phyloP scores from a whole-genome alignment of 2,113 vertebrate genomes.

The Dicrurus megarhynchus region DNA sequence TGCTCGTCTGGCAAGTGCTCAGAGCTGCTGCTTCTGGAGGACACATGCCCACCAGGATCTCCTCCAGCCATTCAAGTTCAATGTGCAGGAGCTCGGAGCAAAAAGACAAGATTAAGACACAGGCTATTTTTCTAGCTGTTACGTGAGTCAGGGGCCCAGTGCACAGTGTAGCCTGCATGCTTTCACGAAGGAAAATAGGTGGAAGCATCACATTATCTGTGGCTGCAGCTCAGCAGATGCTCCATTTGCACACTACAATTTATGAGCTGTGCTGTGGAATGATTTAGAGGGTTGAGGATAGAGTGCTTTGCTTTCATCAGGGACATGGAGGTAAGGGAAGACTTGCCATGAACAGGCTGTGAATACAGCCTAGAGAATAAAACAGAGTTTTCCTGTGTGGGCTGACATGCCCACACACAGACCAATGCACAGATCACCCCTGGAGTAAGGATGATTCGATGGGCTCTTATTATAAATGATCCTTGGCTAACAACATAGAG shows the following conservation, averaged over 20 bases:
- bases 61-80: not conserved
- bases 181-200: not conserved
- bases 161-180: not conserved
- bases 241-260: not conserved
- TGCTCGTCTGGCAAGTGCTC: not conserved
- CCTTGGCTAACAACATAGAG: constrained; percentile 29
- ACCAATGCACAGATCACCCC: constrained; percentile 17
- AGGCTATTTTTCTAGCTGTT: not conserved
- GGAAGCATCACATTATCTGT: not conserved
- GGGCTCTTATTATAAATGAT: constrained; percentile 42
- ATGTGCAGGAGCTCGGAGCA: not conserved
- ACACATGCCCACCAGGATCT: not conserved
- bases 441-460: constrained; percentile 2
- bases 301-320: not conserved
- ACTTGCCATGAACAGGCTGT: not conserved
- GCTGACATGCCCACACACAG: not conserved
- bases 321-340: not conserved
- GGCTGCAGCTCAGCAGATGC: not conserved
- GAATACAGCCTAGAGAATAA: not conserved
- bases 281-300: not conserved
- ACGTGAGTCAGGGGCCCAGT: not conserved
- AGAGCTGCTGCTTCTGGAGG: not conserved
- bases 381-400: not conserved
- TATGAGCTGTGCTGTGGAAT: not conserved
- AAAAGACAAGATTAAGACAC: not conserved